Base-by-base conservation (phyloP, 2,797 vertebrate genomes). In the Neoniphon sammara region DNA sequence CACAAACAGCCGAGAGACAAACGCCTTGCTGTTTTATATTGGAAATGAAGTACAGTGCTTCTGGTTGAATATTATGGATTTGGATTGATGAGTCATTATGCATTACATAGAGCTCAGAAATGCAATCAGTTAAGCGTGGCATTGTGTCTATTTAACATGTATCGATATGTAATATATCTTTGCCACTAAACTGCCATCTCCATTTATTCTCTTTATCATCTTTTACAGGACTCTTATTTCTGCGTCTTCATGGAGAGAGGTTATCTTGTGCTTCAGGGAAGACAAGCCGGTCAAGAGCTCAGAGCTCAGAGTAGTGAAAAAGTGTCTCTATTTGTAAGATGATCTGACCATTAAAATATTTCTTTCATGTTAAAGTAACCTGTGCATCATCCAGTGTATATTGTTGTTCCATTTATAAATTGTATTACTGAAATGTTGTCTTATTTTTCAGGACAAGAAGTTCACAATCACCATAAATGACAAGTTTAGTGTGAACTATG, bases 251-350 rank as follows among this genome's bases (percentile, higher is more conserved):
- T 90, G 64, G 83, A 89, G 62, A 61, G 55, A 78, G 89, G 91
- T 7, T 66, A 85, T 73, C 66, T 93, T 64, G 80, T 88, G 72
- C 74, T 91, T 49, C 68, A n/a, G 21, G 80, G 80, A 18, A 70
- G 30, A 61, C 69, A 82, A 68, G 71, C 63, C 21, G 56, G 53
- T 15, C 34, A 15, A 62, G 59, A 60, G 2, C 10, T 85, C 71
- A 75, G 66, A 65, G 31, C 39, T 56, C 74, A 68, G 58, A 91
- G 87, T 52, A 17, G 25, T 42, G 73, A 50, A 39, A 72, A 72
- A 69, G 75, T 90, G 7, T 91, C 89, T 82, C 80, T 91, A 2
- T 52, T 53, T 78, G 91, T 93, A 89, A 88, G 90, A 67, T 21
- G 7, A 63, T 46, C 5, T 52, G 1, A 46, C 14, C 47, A 12